Evolutionary conservation across 1,140 invertebrate genomes (phyloP).

Genomic region (Chironomus tepperi): DNA sequence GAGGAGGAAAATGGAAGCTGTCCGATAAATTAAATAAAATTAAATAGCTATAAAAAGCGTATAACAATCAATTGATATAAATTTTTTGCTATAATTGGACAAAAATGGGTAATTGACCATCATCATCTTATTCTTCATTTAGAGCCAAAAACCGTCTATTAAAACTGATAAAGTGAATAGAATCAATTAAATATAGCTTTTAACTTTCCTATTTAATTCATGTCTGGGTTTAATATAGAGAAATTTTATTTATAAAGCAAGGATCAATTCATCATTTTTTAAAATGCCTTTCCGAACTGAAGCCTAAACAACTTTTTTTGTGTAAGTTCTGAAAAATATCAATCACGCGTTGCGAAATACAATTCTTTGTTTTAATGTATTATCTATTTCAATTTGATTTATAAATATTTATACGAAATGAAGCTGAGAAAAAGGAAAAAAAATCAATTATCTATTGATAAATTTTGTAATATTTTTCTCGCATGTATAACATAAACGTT

Average conservation of each 20-base stretch:
- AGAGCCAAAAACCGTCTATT: background rate
- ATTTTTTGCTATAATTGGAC: background rate
- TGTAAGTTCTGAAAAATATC: background rate
- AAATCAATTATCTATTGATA: constrained; percentile 2
- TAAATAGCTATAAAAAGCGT: constrained; percentile 14
- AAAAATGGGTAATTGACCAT: background rate
- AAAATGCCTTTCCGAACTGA: too few species aligned
- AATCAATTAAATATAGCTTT: background rate
- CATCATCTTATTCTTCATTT: background rate
- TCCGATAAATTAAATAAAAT: constrained; percentile 15
- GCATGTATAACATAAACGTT: too few species aligned
- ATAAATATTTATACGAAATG: constrained; percentile 10
- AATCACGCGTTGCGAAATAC: background rate
- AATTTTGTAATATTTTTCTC: background rate
- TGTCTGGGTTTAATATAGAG: background rate
- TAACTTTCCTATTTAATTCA: background rate
- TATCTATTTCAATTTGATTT: constrained; percentile 8
- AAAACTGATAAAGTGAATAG: background rate
- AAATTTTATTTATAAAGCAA: background rate
- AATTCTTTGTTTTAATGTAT: background rate
- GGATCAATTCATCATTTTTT: too few species aligned
- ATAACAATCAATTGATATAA: constrained; percentile 9
- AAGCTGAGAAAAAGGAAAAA: background rate
- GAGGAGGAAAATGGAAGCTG: background rate
- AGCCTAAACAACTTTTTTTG: too few species aligned